These are phyloP conservation scores for Ceyx melanurus DNA, from an alignment of 2,113 vertebrate genomes.

Conservation along the genomic window DNA sequence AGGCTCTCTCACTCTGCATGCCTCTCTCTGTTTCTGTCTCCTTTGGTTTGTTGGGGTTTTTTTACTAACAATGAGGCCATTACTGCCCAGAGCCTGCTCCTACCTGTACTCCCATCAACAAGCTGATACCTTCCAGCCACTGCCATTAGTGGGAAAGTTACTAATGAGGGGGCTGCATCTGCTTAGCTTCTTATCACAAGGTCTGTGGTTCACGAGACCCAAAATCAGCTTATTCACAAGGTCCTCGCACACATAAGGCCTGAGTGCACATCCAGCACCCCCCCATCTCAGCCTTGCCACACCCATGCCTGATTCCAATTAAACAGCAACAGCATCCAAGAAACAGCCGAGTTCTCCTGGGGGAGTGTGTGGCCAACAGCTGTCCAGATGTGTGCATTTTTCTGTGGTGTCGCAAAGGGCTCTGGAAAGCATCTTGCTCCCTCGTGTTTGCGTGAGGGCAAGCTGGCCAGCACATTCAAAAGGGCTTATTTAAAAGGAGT, in stretches of 20 bases:
- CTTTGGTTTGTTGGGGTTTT: no score
- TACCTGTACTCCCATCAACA: not conserved
- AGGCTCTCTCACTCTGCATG: not conserved
- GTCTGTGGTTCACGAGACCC: not conserved
- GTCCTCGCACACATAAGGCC: rapidly evolving
- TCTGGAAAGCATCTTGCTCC: not conserved
- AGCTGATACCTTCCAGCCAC: not conserved
- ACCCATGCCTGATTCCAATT: not conserved
- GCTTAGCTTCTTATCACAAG: not conserved
- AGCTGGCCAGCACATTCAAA: not conserved
- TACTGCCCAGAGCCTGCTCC: not conserved
- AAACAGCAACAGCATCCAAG: not conserved
- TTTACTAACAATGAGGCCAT: not conserved
- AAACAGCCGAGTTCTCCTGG: not conserved
- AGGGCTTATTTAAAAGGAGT: not conserved
- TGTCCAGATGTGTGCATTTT: rapidly evolving
- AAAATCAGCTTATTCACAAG: not conserved
- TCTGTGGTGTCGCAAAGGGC: rapidly evolving
- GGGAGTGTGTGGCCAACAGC: rapidly evolving
- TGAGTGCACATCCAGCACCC: not conserved
- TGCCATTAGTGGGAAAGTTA: not conserved
- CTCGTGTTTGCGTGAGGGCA: not conserved
- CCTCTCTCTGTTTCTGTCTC: not conserved
- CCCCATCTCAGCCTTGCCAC: not conserved
- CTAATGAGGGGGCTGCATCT: not conserved